Conservation (phyloP, 2,113 vertebrate genomes). For the Tinamus guttatus region DNA sequence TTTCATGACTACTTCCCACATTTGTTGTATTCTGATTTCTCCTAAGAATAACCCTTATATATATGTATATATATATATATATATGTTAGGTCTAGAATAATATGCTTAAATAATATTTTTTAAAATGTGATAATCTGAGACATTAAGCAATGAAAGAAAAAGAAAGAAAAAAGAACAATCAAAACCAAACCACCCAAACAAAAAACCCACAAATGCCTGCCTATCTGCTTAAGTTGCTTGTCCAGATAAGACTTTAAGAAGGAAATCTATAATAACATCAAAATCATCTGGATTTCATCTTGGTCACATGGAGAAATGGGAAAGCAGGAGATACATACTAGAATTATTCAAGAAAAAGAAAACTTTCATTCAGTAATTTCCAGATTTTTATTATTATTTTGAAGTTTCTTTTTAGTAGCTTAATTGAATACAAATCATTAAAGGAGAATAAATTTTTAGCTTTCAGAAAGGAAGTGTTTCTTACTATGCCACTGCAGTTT, state of each 20-base stretch:
- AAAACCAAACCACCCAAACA: background rate
- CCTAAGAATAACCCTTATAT: background rate
- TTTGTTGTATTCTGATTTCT: background rate
- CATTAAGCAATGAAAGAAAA: background rate
- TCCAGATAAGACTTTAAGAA: background rate
- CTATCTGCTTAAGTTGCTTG: background rate
- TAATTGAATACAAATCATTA: background rate
- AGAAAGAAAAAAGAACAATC: too few relatives aligned
- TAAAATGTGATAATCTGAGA: background rate
- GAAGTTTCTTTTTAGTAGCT: background rate
- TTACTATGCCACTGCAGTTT: background rate
- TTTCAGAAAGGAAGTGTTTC: background rate
- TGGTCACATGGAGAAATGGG: background rate
- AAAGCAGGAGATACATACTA: background rate
- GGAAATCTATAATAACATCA: background rate
- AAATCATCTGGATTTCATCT: background rate
- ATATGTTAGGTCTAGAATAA: background rate
- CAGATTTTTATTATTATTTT: background rate
- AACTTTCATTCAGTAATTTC: background rate
- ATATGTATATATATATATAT: too few relatives aligned
- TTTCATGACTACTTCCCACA: background rate
- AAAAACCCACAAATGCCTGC: background rate
- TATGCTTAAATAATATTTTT: background rate
- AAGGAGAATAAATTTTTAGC: background rate
- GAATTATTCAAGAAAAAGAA: background rate